Conservation (phyloP, 2,113 vertebrate genomes). For the Gallinago paraguaiae region DNA sequence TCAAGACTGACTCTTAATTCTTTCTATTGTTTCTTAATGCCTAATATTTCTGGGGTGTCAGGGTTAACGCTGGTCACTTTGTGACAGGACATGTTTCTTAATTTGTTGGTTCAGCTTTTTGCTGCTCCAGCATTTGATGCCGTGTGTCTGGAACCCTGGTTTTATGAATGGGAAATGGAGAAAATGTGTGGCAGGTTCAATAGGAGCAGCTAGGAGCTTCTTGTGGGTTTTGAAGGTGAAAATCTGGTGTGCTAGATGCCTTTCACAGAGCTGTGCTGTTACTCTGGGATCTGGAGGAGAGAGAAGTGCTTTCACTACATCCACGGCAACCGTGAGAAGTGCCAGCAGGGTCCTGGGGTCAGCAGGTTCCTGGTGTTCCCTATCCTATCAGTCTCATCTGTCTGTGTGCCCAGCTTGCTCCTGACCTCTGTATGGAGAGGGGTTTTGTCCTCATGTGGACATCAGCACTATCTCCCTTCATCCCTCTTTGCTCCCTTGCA, state of each 20-base stretch:
- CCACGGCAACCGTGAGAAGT: not conserved
- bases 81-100: not conserved
- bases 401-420: not conserved
- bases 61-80: not conserved
- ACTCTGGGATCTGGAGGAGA: not conserved
- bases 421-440: not conserved
- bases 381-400: not conserved
- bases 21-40: not conserved
- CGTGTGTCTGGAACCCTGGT: not conserved
- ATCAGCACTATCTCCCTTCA: not conserved
- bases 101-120: not conserved
- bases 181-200: not conserved
- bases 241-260: not conserved
- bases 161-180: not conserved
- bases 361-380: not conserved
- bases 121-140: rapidly evolving
- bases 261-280: not conserved
- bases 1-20: not conserved
- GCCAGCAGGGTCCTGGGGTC: not conserved
- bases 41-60: not conserved
- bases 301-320: rapidly evolving
- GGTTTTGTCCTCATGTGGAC: rapidly evolving
- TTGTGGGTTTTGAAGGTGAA: not conserved
- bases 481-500: not conserved
- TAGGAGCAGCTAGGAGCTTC: not conserved